Evolutionary conservation across 1,140 invertebrate species (phyloP).

Genomic region (Pantala flavescens): DNA sequence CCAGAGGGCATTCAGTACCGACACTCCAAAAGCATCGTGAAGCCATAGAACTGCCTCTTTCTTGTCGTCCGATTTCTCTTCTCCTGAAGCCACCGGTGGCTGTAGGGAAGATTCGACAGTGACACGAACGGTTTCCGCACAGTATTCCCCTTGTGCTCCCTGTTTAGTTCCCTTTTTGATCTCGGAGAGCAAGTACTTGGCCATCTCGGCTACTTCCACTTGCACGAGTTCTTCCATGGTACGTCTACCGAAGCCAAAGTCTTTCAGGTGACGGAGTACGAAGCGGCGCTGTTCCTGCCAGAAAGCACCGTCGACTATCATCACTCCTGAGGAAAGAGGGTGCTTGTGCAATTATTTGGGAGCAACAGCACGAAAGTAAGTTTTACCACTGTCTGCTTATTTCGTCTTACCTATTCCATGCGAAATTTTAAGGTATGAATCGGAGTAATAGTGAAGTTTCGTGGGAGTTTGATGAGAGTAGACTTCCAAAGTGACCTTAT

Average conservation of each 20-base stretch:
- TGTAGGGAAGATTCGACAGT: neutral
- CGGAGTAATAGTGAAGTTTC: neutral
- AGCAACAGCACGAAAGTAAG: neutral
- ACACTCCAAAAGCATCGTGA: conserved; percentile 41
- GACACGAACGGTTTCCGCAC: conserved; percentile 20
- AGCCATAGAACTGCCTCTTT: conserved; percentile 20
- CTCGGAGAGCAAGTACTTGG: conserved; percentile 30
- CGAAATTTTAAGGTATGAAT: neutral
- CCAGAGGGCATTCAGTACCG: conserved; percentile 62
- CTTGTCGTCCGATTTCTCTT: conserved; percentile 24
- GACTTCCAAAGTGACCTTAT: too few relatives aligned
- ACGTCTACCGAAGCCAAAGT: conserved; percentile 49
- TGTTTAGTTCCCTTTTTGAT: conserved; percentile 18
- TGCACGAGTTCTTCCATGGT: conserved; percentile 45
- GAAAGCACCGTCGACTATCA: conserved; percentile 48
- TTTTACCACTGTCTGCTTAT: neutral
- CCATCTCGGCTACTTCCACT: conserved; percentile 44
- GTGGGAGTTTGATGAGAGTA: too few relatives aligned
- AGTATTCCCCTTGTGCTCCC: conserved; percentile 19
- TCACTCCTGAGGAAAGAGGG: conserved; percentile 39
- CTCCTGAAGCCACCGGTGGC: neutral
- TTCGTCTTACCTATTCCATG: neutral
- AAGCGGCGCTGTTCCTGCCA: conserved; percentile 51
- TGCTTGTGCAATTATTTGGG: neutral
- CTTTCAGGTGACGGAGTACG: conserved; percentile 44